A percentile compares a stretch with the other conserved stretches of the same genome.
These are phyloP conservation scores for Ictidomys tridecemlineatus DNA, from an alignment of 2,113 vertebrate species.

Conservation along the genomic window DNA sequence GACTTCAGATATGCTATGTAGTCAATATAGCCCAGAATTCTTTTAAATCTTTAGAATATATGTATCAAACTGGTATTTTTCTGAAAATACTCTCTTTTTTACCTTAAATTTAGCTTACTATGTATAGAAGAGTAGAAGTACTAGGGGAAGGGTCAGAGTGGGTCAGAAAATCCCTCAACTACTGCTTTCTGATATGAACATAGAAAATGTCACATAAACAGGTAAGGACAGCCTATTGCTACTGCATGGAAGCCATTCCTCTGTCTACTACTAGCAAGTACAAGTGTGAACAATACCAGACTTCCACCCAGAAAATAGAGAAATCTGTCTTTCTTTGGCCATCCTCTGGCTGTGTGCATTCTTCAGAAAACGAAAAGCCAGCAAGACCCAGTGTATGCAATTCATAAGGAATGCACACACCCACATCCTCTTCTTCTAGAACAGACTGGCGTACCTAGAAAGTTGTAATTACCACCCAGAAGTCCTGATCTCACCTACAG, in stretches of 20 bases:
- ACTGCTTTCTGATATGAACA: not conserved
- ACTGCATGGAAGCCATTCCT: not conserved
- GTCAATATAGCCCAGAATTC: not conserved
- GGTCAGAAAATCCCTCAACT: not conserved
- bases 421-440: not conserved
- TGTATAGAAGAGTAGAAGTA: not conserved
- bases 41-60: not conserved
- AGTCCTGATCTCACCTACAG: not conserved
- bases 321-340: not conserved
- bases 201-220: not conserved
- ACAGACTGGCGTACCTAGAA: not conserved
- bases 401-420: not conserved
- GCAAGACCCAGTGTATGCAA: not conserved
- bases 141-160: not conserved
- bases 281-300: not conserved
- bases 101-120: not conserved
- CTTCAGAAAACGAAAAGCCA: not conserved
- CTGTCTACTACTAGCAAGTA: not conserved
- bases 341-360: not conserved
- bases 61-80: not conserved
- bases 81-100: not conserved
- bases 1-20: not conserved
- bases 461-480: not conserved
- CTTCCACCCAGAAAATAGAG: not conserved
- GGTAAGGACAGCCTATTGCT: not conserved